These are phyloP conservation scores for Mystacornis crossleyi DNA, from an alignment of 2,113 vertebrate species.

Conservation along the genomic window DNA sequence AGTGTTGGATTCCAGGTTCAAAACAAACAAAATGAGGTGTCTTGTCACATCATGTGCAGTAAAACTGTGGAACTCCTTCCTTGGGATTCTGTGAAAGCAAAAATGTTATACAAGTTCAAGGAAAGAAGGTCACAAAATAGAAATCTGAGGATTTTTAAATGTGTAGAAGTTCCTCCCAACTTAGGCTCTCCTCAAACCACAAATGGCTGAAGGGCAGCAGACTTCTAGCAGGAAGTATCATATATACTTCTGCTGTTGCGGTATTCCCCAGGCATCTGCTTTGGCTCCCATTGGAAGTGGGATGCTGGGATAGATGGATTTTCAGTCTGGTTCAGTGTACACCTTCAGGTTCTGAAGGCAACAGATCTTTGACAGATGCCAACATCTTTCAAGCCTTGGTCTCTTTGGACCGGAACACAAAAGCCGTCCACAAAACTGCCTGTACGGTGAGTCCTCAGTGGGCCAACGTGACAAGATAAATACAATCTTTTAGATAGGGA, in stretches of 20 bases:
- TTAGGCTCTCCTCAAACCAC: not conserved
- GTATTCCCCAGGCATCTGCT: not conserved
- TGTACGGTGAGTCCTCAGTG: not conserved
- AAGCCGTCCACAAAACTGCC: not conserved
- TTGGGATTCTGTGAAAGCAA: not conserved
- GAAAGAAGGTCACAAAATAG: not conserved
- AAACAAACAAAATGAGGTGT: not conserved
- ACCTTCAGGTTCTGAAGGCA: not conserved
- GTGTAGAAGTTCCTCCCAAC: not conserved
- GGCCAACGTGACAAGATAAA: not conserved
- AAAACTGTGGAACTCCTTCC: not conserved
- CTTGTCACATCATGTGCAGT: not conserved
- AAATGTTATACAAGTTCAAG: not conserved
- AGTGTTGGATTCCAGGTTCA: not conserved
- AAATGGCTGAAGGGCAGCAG: not conserved
- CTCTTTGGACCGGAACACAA: not conserved
- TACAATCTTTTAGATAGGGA: not conserved
- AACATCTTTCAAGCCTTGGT: not conserved
- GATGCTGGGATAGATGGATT: not conserved
- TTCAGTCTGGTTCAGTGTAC: not conserved
- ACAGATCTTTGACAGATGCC: not conserved
- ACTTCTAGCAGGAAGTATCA: not conserved
- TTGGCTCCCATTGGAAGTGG: not conserved
- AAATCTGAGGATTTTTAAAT: not conserved
- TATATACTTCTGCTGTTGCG: not conserved